These are phyloP conservation scores for Mus spicilegus DNA, from an alignment of 2,113 vertebrate species.

Conservation along the genomic window DNA sequence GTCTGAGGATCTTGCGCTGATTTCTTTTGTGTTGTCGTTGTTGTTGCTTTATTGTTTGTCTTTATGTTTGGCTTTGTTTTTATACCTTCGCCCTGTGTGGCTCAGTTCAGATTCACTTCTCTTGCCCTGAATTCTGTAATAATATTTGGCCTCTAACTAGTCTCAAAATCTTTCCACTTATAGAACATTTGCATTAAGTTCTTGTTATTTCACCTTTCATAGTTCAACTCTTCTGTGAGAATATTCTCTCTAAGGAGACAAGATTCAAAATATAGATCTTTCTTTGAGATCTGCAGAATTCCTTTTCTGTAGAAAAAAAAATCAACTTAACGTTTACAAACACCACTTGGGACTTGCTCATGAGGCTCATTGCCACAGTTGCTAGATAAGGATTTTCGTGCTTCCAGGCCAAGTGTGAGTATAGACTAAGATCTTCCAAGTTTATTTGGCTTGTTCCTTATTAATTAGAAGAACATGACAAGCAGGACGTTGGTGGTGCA, in stretches of 20 bases:
- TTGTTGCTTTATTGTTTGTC: no score
- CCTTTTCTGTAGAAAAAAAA: constrained; percentile 4
- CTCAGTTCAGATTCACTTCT: constrained; percentile 13
- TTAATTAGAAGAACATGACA: constrained; percentile 59
- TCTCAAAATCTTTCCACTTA: background rate
- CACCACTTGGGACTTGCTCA: background rate
- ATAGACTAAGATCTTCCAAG: constrained; percentile 25
- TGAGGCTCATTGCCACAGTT: background rate
- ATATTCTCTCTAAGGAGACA: background rate
- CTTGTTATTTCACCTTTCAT: constrained; percentile 42
- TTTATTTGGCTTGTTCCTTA: background rate
- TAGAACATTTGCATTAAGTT: constrained; percentile 4
- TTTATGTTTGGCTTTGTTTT: background rate
- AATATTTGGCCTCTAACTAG: background rate
- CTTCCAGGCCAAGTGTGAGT: background rate
- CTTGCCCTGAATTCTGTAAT: background rate
- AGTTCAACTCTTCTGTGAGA: background rate
- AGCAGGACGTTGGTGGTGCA: background rate
- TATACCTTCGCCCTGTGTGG: background rate
- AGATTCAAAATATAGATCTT: background rate
- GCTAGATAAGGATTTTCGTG: background rate
- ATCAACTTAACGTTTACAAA: background rate
- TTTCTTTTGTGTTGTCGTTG: no score
- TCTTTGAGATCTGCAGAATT: background rate
- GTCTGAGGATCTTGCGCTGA: no score